These are phyloP conservation scores for Heterodera schachtii DNA, from an alignment of 1,140 invertebrate genomes.

Conservation along the genomic window DNA sequence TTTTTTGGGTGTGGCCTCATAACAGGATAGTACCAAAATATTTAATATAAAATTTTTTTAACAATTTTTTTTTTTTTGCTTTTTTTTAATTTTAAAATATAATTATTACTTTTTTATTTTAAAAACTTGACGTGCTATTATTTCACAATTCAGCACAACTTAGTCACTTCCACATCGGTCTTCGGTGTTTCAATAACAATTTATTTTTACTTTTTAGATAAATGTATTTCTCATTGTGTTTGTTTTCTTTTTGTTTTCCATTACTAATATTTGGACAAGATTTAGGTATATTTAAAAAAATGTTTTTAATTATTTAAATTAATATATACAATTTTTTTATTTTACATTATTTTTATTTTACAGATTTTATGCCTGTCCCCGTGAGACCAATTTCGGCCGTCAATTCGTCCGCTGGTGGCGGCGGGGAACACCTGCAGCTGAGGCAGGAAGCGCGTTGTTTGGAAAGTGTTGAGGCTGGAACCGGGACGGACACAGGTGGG, in stretches of 20 bases:
- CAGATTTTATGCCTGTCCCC: slow-evolving; percentile 15
- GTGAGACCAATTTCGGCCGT: slow-evolving; percentile 5
- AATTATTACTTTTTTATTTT: no score
- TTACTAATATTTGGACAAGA: neutral
- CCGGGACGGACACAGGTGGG: slow-evolving; percentile 16
- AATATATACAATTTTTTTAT: no score
- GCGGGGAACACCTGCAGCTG: neutral
- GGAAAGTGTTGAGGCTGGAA: slow-evolving; percentile 4
- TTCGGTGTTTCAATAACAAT: no score
- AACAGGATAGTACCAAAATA: no score
- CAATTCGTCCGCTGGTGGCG: neutral
- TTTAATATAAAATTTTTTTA: no score
- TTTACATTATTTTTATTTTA: no score
- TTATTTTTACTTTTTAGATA: neutral
- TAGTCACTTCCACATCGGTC: no score
- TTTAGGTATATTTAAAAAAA: neutral
- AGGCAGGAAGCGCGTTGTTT: slow-evolving; percentile 25
- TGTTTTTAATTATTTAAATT: neutral
- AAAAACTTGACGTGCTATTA: no score
- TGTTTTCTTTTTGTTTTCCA: neutral
- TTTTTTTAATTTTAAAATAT: no score
- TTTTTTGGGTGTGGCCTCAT: no score
- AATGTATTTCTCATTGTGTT: neutral
- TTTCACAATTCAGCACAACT: no score
- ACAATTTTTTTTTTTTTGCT: no score